These are phyloP conservation scores for Drosophila falleni DNA, from an alignment of 2,888 invertebrate genomes.

Conservation along the genomic window DNA sequence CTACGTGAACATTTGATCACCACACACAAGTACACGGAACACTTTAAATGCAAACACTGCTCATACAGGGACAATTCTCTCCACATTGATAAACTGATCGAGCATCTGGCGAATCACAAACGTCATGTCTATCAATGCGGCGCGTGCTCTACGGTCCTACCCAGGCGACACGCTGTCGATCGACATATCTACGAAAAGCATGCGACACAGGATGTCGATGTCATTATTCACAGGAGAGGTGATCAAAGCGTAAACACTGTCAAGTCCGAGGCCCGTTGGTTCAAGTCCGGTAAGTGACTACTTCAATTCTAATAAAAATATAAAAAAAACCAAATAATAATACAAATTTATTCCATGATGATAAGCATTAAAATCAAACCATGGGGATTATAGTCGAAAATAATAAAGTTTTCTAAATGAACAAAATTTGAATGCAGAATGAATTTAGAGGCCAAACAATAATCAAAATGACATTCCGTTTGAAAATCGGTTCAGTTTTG, in stretches of 20 bases:
- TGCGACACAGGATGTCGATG: constrained; percentile 44
- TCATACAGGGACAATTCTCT: accelerated
- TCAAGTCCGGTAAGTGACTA: constrained; percentile 45
- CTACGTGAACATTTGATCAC: constrained; percentile 38
- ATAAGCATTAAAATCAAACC: too few species aligned
- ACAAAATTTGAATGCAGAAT: too few species aligned
- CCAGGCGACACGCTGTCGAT: constrained; percentile 88
- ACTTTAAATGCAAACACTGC: constrained; percentile 45
- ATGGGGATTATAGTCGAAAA: too few species aligned
- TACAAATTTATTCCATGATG: too few species aligned
- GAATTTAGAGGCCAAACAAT: too few species aligned
- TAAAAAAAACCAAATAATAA: too few species aligned
- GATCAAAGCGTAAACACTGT: constrained; percentile 1
- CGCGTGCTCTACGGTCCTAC: constrained; percentile 89
- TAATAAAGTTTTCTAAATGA: too few species aligned
- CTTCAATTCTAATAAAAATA: too few species aligned
- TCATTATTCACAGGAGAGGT: constrained; percentile 64
- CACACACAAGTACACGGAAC: constrained; percentile 27
- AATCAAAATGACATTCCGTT: too few species aligned
- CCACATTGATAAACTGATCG: constrained; percentile 85
- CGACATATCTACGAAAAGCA: constrained; percentile 89
- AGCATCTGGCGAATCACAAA: constrained; percentile 92
- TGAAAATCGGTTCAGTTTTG: too few species aligned
- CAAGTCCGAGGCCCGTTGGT: constrained; percentile 35
- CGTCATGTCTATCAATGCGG: constrained; percentile 90